Evolutionary conservation across 53 echinoderm and acorn worm species (phyloP), one percentile per base, ranked within the genome.

Genomic region (Crossaster papposus): DNA sequence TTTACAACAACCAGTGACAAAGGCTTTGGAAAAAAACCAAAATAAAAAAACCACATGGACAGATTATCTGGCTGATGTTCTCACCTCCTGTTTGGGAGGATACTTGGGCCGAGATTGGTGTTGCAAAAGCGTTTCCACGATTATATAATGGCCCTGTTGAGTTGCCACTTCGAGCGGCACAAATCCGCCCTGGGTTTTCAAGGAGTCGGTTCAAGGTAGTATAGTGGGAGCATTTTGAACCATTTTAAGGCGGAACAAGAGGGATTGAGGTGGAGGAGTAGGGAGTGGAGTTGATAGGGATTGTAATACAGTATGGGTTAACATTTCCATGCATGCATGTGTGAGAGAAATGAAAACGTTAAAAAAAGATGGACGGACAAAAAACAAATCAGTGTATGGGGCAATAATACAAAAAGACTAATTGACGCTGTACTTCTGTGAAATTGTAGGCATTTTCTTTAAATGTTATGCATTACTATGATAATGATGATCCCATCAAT

Each of bases 101-200:
- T 94, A 97, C 93, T 97, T 95, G 93, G 90, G 90, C 90, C 85
- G 85, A 31, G 93, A 95, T 87, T 87, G 87, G 91, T 97, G 95
- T 90, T 95, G 97, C 89, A 97, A 93, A 82, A 97, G 95, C 78
- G 95, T 94, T 90, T 95, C 97, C 95, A 97, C 97, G 88, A 97
- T 94, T 80, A 91, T 79, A 81, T 97, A 94, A 89, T 97, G 97
- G 90, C 97, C 97, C 94, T 97, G 97, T 88, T 97, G 97, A 38
- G 97, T 97, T 37, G 97, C 97, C 72, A 97, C 97, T 50, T 97
- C 97, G 54, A 97, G 90, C 71, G 97, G 97, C 90, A 95, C 89
- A 91, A 97, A 97, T 79, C 95, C 95, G 80, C 95, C 97, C 96
- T 96, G 88, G 77, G 34, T 24, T n/a, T n/a, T 24, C 13, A 23